Conservation (phyloP, 2,888 invertebrate species). For the Amphimallon solstitiale region DNA sequence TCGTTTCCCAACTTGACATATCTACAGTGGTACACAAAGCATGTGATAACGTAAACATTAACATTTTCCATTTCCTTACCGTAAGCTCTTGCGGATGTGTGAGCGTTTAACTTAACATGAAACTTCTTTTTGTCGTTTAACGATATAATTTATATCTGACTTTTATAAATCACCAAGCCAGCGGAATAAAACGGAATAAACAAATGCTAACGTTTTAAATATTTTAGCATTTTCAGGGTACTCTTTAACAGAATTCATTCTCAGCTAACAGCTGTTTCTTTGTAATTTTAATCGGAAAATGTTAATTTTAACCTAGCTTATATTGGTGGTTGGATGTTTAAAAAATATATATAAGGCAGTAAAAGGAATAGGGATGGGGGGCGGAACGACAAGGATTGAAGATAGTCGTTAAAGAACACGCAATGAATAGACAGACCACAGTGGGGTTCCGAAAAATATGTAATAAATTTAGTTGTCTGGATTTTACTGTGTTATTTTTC, state of each 20-base stretch:
- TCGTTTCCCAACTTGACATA: neutral
- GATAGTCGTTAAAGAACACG: constrained; percentile 15
- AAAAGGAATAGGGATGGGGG: neutral
- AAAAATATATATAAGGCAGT: neutral
- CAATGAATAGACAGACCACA: constrained; percentile 16
- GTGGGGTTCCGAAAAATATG: constrained; percentile 3
- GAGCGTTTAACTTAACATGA: neutral
- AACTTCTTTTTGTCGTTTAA: neutral
- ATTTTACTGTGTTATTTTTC: neutral
- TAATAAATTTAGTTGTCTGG: constrained; percentile 21
- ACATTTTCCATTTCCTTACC: constrained; percentile 9
- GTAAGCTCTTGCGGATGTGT: neutral
- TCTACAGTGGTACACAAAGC: neutral
- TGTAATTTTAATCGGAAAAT: constrained; percentile 20
- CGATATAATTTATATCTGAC: constrained; percentile 5
- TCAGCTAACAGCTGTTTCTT: constrained; percentile 22
- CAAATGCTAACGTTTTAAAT: constrained; percentile 15
- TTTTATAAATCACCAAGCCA: constrained; percentile 4
- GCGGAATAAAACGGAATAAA: neutral
- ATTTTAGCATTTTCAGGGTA: constrained; percentile 23
- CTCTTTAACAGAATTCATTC: constrained; percentile 11
- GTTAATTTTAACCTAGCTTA: constrained; percentile 10
- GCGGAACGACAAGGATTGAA: constrained; percentile 6
- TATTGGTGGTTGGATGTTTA: neutral
- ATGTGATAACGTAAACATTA: constrained; percentile 7